phyloP scores from a whole-genome alignment of 2,797 vertebrate genomes.

The Sebastes glaucus region DNA sequence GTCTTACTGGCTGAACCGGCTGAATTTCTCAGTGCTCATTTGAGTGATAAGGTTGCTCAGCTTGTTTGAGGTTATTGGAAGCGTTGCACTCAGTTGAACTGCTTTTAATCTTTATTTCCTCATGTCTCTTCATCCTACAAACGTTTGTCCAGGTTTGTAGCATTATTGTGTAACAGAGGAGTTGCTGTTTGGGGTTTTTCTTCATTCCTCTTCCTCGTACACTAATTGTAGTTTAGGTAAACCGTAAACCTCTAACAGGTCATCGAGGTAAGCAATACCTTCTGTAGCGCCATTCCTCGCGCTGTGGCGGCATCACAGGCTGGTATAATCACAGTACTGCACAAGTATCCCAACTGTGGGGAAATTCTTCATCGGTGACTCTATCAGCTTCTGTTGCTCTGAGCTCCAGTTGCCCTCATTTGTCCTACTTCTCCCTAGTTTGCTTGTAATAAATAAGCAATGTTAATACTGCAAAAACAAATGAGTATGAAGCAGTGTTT shows the following conservation, averaged over 20 bases:
- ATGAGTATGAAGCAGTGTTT: not conserved
- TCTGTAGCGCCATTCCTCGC: not conserved
- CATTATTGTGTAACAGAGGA: not conserved
- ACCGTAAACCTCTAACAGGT: not conserved
- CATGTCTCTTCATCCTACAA: not conserved
- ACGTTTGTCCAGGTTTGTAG: not conserved
- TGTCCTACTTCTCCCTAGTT: not conserved
- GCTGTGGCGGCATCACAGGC: not conserved
- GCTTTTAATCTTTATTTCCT: slow-evolving; percentile 15
- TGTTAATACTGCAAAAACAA: not conserved
- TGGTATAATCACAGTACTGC: not conserved
- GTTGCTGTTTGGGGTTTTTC: not conserved
- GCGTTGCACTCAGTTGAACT: not conserved
- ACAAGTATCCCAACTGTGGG: not conserved
- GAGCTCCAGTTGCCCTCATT: not conserved
- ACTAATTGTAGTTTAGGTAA: not conserved
- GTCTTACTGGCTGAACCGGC: slow-evolving; percentile 48
- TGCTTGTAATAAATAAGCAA: not conserved
- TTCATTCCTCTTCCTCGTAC: not conserved
- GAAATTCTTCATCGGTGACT: not conserved
- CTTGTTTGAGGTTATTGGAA: slow-evolving; percentile 10
- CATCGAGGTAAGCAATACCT: not conserved
- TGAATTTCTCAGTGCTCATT: slow-evolving; percentile 1
- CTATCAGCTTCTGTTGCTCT: not conserved
- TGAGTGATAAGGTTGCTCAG: slow-evolving; percentile 29